Evolutionary conservation across 1,140 invertebrate species (phyloP).

Genomic region (Hycleus cichorii): DNA sequence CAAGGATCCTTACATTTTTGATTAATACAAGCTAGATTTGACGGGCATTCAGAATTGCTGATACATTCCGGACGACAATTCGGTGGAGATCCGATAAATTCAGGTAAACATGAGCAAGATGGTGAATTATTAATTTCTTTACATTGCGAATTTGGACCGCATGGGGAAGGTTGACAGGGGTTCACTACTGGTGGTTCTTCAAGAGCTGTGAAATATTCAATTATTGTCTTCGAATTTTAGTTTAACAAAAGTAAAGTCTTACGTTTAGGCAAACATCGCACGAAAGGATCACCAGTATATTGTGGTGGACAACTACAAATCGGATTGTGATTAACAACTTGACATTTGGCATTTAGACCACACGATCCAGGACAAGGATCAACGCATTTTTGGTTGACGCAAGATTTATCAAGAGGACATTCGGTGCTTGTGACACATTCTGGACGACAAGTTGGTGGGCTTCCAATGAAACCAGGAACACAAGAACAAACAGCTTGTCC

Average conservation of each 20-base stretch:
- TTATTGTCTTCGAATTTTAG: background rate
- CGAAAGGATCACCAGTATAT: conserved; percentile 73
- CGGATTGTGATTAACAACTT: conserved; percentile 56
- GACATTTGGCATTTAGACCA: conserved; percentile 69
- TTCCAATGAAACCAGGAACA: conserved; percentile 55
- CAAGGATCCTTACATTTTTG: conserved; percentile 75
- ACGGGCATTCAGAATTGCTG: conserved; percentile 66
- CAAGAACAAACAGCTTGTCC: conserved; percentile 76
- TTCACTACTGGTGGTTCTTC: conserved; percentile 44
- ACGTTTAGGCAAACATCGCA: conserved; percentile 47
- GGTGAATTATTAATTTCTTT: conserved; percentile 48
- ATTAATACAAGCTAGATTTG: conserved; percentile 63
- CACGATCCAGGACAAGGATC: conserved; percentile 76
- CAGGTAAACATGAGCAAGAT: conserved; percentile 62
- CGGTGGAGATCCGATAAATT: conserved; percentile 67
- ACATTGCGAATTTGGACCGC: conserved; percentile 65
- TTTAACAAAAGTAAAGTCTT: conserved; percentile 28
- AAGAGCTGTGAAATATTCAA: conserved; percentile 33
- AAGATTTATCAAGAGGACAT: conserved; percentile 53
- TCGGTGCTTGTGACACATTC: conserved; percentile 59
- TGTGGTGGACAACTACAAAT: conserved; percentile 73
- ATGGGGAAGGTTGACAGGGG: conserved; percentile 61
- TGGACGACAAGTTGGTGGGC: conserved; percentile 57
- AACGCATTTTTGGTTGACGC: conserved; percentile 59
- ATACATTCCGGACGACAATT: conserved; percentile 73